Conservation (phyloP, 2,888 invertebrate species). For the Nemapogon koenigi region DNA sequence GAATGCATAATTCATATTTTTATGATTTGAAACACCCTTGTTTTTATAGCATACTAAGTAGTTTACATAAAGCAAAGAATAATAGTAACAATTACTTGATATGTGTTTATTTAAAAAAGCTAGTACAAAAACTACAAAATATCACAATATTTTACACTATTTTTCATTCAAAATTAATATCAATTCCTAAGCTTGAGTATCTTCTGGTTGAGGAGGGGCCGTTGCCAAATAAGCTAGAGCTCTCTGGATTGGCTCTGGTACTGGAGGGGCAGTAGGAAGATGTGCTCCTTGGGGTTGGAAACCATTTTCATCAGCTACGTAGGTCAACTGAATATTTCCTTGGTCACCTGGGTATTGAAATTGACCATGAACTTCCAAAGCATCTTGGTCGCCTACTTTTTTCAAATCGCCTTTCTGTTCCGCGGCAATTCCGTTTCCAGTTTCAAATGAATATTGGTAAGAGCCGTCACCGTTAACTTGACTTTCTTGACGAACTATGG, state of each 20-base stretch:
- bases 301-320: conserved; percentile 75
- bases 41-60: too few relatives aligned
- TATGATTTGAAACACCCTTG: too few relatives aligned
- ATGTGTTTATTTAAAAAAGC: too few relatives aligned
- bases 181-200: not conserved
- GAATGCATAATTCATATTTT: too few relatives aligned
- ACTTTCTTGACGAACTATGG: conserved; percentile 65
- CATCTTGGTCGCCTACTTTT: conserved; percentile 62
- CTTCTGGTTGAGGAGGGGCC: conserved; percentile 53
- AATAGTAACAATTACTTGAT: too few relatives aligned
- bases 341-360: conserved; percentile 72
- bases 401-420: conserved; percentile 67
- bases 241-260: conserved; percentile 72
- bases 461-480: conserved; percentile 68
- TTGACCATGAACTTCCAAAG: conserved; percentile 68
- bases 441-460: conserved; percentile 68
- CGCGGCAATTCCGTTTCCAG: conserved; percentile 70
- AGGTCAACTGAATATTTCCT: conserved; percentile 68
- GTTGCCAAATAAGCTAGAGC: conserved; percentile 72
- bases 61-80: too few relatives aligned
- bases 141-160: conserved; percentile 3
- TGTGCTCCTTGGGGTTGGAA: conserved; percentile 70
- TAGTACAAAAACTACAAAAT: conserved; percentile 4
- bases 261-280: conserved; percentile 73
- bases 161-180: not conserved